These are phyloP conservation scores for Catostylus mosaicus DNA, from an alignment of 30 jellyfish, hydroid and myxozoan genomes.

Conservation along the genomic window DNA sequence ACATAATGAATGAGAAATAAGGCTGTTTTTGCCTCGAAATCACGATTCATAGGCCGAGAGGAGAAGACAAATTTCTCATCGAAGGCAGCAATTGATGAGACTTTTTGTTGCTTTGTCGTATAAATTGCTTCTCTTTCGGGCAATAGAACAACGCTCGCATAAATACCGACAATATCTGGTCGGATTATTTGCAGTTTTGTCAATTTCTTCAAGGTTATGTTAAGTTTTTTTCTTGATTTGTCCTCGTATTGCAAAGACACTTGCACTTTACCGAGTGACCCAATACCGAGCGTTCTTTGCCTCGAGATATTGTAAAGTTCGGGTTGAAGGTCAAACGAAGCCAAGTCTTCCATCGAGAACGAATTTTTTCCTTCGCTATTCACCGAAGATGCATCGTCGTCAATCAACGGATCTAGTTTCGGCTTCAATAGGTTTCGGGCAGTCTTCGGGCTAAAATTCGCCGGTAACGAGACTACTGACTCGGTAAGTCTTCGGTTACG, in stretches of 20 bases:
- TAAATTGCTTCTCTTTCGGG: conserved; percentile 85
- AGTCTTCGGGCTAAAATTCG: conserved; percentile 42
- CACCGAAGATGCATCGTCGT: conserved; percentile 7
- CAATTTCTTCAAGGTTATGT: conserved; percentile 35
- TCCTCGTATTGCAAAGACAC: conserved; percentile 86
- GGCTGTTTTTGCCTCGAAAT: conserved; percentile 85
- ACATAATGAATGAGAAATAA: conserved; percentile 50
- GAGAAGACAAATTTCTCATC: conserved; percentile 79
- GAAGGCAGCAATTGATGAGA: conserved; percentile 13
- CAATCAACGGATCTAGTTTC: conserved; percentile 15
- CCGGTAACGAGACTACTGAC: conserved; percentile 47
- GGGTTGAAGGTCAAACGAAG: conserved; percentile 41
- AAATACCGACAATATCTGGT: conserved; percentile 60
- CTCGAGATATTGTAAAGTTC: conserved; percentile 73
- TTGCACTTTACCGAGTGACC: conserved; percentile 86
- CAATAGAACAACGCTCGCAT: conserved; percentile 56
- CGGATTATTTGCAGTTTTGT: conserved; percentile 59
- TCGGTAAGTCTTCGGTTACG: neutral
- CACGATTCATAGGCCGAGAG: conserved; percentile 93
- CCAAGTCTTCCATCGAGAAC: conserved; percentile 35
- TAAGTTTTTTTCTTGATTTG: conserved; percentile 61
- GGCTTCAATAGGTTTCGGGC: neutral
- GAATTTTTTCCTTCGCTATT: neutral
- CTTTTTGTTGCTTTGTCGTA: conserved; percentile 58
- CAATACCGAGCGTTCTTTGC: conserved; percentile 78